A percentile compares a stretch with the other conserved stretches of the same genome.
These are phyloP conservation scores for Phytoseiulus persimilis DNA, from an alignment of 2,888 invertebrate genomes.

Conservation along the genomic window DNA sequence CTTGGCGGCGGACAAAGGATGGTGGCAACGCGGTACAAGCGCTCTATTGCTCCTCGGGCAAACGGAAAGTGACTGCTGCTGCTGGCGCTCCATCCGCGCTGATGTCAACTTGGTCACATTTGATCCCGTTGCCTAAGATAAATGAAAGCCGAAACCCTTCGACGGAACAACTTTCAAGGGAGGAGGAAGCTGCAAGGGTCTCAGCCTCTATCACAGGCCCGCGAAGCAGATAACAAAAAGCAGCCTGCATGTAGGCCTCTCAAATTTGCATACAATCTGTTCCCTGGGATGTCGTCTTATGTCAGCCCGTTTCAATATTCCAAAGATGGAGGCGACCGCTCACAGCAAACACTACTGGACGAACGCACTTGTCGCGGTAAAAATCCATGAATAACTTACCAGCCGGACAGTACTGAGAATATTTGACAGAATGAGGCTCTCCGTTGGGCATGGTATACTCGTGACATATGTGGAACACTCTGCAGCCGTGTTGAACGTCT, in stretches of 20 bases:
- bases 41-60: too few relatives aligned
- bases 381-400: constrained; percentile 6
- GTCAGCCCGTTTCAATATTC: neutral
- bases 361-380: neutral
- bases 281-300: neutral
- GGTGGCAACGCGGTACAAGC: too few relatives aligned
- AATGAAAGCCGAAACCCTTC: too few relatives aligned
- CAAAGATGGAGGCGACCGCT: neutral
- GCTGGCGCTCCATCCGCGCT: too few relatives aligned
- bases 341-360: neutral
- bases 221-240: too few relatives aligned
- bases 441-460: constrained; percentile 31
- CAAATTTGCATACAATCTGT: neutral
- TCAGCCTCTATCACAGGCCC: too few relatives aligned
- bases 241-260: too few relatives aligned
- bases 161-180: too few relatives aligned
- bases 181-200: too few relatives aligned
- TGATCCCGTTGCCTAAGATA: too few relatives aligned
- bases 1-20: neutral
- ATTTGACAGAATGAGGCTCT: constrained; percentile 8
- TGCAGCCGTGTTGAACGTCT: constrained; percentile 22
- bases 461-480: constrained; percentile 28
- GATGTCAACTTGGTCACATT: too few relatives aligned
- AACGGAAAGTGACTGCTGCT: too few relatives aligned
- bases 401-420: constrained; percentile 23